phyloP scores from a whole-genome alignment of 2,113 vertebrate genomes.

The Hyaena hyaena region DNA sequence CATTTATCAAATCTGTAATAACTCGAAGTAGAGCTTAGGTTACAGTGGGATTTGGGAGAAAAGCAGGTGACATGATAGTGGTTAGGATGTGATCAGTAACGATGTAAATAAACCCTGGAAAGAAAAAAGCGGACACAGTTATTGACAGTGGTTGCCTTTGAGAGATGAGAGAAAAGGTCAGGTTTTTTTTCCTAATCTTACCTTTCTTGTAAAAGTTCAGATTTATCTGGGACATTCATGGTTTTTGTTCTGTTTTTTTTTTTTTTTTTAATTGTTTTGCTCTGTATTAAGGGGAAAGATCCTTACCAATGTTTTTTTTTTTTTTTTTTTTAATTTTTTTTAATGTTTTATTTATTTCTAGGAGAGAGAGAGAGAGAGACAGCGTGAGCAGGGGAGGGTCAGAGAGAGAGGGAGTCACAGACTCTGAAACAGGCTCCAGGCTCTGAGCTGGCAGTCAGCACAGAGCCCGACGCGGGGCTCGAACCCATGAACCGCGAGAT shows the following conservation, averaged over 20 bases:
- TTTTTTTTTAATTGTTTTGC: not conserved
- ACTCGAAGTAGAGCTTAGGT: not conserved
- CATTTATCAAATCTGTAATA: slow-evolving; percentile 25
- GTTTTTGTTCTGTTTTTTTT: not conserved
- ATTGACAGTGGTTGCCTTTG: not conserved
- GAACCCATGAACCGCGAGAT: no score
- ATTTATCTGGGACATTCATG: not conserved
- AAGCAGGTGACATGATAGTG: not conserved
- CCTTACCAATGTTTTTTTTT: not conserved
- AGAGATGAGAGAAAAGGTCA: not conserved
- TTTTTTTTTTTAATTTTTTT: no score
- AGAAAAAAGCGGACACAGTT: not conserved
- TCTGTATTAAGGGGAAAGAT: not conserved
- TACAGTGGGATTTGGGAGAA: not conserved
- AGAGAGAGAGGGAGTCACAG: no score
- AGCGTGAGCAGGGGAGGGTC: no score
- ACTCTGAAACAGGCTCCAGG: no score
- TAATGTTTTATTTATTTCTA: no score
- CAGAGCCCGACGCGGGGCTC: no score
- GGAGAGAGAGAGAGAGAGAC: no score
- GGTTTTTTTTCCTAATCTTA: not conserved
- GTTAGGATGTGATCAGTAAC: not conserved
- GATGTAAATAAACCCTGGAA: not conserved
- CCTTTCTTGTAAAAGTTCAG: not conserved
- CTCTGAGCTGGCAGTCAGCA: no score